Conservation (phyloP, 2,797 vertebrate species). For the Trematomus bernacchii region DNA sequence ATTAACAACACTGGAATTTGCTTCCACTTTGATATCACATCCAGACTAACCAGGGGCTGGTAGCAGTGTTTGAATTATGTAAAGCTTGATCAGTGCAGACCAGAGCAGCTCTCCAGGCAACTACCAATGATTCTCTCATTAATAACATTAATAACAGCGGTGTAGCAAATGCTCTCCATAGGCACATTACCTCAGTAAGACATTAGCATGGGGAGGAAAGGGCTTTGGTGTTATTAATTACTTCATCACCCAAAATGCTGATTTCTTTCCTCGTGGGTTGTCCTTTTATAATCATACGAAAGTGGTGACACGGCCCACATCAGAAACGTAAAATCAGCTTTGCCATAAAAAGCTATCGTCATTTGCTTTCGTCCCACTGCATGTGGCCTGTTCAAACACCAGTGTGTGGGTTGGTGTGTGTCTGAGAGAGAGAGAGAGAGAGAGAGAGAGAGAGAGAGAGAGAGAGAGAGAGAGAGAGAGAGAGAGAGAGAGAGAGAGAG, state of each 20-base stretch:
- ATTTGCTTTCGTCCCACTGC: constrained; percentile 37
- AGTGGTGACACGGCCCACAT: not conserved
- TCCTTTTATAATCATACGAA: constrained; percentile 31
- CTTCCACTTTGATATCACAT: constrained; percentile 39
- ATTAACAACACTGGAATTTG: constrained; percentile 32
- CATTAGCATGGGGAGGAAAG: constrained; percentile 63
- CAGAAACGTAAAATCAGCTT: constrained; percentile 50
- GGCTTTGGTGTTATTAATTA: constrained; percentile 53
- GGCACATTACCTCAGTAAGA: constrained; percentile 59
- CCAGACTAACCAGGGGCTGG: constrained; percentile 46
- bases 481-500: not conserved
- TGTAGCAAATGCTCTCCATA: constrained; percentile 59
- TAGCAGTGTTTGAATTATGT: constrained; percentile 73
- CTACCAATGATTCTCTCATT: constrained; percentile 70
- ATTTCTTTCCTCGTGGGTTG: not conserved
- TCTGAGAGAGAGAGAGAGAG: constrained; percentile 12
- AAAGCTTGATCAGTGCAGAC: constrained; percentile 62
- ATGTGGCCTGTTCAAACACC: constrained; percentile 59
- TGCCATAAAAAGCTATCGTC: constrained; percentile 49
- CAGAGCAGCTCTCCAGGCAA: constrained; percentile 63
- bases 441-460: constrained; percentile 15
- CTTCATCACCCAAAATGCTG: constrained; percentile 43
- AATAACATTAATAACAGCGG: constrained; percentile 71
- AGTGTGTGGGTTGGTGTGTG: not conserved
- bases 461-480: constrained; percentile 14